Evolutionary conservation across 2,113 vertebrate species (phyloP), one percentile per base, ranked within the genome.

Genomic region (Pollimyrus isidori): DNA sequence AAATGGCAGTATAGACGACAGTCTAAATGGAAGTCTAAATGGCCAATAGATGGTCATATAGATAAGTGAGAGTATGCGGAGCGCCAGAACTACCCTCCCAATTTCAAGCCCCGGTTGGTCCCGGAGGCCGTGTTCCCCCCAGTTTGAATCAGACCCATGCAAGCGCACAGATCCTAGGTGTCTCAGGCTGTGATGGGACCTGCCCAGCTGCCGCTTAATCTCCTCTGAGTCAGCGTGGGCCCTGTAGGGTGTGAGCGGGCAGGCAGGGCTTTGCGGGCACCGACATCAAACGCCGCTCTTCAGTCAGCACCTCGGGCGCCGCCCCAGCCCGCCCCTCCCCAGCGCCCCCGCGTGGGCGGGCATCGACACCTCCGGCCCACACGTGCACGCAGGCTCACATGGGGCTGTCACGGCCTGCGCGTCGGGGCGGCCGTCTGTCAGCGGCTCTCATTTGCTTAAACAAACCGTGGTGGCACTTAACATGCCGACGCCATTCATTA

Each of bases 141-240:
- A 30, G 30, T 30, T 39, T 2, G 73, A 69, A 69, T 69, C n/a
- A n/a, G 62, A 69, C 62, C n/a, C 62, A 13, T 30, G 9, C 87
- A 95, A 94, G 94, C 92, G 93, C 89, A 93, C 21, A 58, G 93
- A 93, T 92, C 92, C 89, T 93, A 90, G 92, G 92, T 93, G 93
- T 92, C 91, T 93, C 94, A 35, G 95, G 94, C 94, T 95, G 94
- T 92, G 93, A 91, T 91, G 87, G 94, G 94, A 94, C 92, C 94
- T 92, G 93, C 91, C 94, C 88, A 89, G 85, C 1, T 76, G 91
- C 92, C 94, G 65, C 92, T 93, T 87, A 93, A 91, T 91, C 92
- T 91, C 65, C 91, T 91, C 95, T 95, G 94, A 95, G 93, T 95
- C 94, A 94, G 91, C 90, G 91, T 94, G 93, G 91, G 93, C 90